Evolutionary conservation across 2,888 invertebrate species (phyloP).

Genomic region (Meghimatium bilineatum): DNA sequence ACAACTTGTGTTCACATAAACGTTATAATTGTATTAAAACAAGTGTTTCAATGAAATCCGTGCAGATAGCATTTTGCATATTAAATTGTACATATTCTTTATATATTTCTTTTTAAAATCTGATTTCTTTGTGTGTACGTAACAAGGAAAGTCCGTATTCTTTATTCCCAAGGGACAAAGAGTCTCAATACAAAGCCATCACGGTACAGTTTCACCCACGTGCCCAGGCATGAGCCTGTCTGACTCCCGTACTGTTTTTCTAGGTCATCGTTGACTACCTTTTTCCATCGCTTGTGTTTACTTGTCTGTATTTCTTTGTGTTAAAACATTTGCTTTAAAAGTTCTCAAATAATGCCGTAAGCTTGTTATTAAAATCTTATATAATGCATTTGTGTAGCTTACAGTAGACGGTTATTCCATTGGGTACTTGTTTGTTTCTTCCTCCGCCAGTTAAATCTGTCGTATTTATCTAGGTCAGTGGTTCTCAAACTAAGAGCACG

Average conservation of each 20-base stretch:
- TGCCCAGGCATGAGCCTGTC: slow-evolving; percentile 31
- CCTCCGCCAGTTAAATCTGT: no score
- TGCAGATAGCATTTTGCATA: no score
- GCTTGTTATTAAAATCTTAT: neutral
- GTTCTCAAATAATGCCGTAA: neutral
- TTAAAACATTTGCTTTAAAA: neutral
- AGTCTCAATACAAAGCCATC: slow-evolving; percentile 42
- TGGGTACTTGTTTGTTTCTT: neutral
- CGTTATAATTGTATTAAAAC: no score
- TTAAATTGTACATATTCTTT: no score
- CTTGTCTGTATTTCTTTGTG: neutral
- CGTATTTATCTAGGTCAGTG: slow-evolving; percentile 1
- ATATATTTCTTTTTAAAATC: neutral
- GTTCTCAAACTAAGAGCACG: neutral
- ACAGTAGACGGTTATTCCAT: neutral
- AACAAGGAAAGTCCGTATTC: slow-evolving; percentile 35
- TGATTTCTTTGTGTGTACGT: neutral
- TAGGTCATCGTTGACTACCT: slow-evolving; percentile 40
- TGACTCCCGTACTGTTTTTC: slow-evolving; percentile 13
- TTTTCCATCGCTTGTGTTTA: neutral
- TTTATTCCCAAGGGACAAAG: slow-evolving; percentile 34
- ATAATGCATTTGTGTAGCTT: neutral
- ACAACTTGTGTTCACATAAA: no score
- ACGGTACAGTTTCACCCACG: slow-evolving; percentile 20
- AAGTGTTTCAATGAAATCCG: no score